Percentiles rank a stretch among this genome's conserved stretches.
Conservation (phyloP, 2,113 vertebrate genomes). For the Oreochromis spilurus region DNA sequence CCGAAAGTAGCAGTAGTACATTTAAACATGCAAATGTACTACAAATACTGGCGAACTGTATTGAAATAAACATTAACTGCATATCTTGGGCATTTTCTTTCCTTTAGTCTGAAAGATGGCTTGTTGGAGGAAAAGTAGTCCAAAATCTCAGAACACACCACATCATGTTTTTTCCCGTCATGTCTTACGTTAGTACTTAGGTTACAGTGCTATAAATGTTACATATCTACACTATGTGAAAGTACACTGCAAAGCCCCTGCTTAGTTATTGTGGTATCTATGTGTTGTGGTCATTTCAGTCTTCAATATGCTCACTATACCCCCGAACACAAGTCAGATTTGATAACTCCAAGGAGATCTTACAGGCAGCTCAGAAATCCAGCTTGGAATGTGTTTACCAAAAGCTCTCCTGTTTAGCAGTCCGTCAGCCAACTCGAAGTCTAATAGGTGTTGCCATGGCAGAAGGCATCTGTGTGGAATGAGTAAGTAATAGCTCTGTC, state of each 20-base stretch:
- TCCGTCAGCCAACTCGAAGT: conserved; percentile 18
- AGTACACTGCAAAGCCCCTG: neutral
- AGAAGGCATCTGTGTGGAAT: conserved; percentile 60
- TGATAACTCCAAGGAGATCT: neutral
- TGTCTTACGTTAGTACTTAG: fast-evolving
- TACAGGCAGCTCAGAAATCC: neutral
- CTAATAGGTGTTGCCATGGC: conserved; percentile 65
- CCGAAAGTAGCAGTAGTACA: fast-evolving
- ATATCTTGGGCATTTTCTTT: neutral
- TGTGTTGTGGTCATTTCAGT: neutral
- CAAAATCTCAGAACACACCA: neutral
- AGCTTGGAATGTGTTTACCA: conserved; percentile 29
- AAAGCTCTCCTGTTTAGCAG: conserved; percentile 46
- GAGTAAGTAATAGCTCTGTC: conserved; percentile 60
- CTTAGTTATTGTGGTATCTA: neutral
- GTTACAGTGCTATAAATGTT: too few species aligned
- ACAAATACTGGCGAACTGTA: neutral
- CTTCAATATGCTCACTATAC: neutral
- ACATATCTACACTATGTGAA: neutral
- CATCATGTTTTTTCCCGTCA: neutral
- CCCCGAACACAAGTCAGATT: neutral
- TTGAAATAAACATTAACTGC: neutral
- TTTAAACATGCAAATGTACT: neutral
- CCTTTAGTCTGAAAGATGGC: neutral
- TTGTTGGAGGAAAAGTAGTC: neutral